Evolutionary conservation across 2,888 invertebrate genomes (phyloP).

Genomic region (Cactoblastis cactorum): DNA sequence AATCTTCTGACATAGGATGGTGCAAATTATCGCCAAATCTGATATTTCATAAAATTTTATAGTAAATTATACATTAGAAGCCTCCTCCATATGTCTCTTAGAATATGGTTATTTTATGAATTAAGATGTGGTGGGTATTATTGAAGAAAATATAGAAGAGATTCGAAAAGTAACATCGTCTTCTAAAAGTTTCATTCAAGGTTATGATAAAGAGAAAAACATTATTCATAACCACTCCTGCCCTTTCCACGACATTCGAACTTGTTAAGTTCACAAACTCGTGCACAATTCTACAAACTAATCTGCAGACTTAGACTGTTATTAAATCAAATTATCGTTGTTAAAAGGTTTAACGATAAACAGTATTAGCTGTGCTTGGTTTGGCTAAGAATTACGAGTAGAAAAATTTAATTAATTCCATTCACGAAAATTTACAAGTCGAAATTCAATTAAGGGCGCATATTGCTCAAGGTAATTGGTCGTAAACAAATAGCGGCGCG

Average conservation of each 20-base stretch:
- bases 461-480: conserved; percentile 60
- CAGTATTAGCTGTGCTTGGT: conserved; percentile 48
- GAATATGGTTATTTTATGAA: not conserved
- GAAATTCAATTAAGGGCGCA: conserved; percentile 68
- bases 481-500: conserved; percentile 64
- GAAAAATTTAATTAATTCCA: conserved; percentile 66
- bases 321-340: conserved; percentile 29
- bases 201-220: not conserved
- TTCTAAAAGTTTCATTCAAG: not conserved
- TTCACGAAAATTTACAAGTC: conserved; percentile 65
- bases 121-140: not conserved
- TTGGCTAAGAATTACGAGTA: conserved; percentile 37
- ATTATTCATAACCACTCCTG: not conserved
- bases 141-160: not conserved
- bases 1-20: too few species aligned
- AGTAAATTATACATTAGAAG: too few species aligned
- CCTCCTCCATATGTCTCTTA: not conserved
- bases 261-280: not conserved
- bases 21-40: too few species aligned
- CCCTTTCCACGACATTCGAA: not conserved
- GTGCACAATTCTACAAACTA: not conserved
- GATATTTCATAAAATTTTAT: too few species aligned
- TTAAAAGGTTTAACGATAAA: conserved; percentile 46
- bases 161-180: not conserved
- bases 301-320: conserved; percentile 19